Evolutionary conservation across 1,140 invertebrate species (phyloP).

Genomic region (Anoplophora glabripennis): DNA sequence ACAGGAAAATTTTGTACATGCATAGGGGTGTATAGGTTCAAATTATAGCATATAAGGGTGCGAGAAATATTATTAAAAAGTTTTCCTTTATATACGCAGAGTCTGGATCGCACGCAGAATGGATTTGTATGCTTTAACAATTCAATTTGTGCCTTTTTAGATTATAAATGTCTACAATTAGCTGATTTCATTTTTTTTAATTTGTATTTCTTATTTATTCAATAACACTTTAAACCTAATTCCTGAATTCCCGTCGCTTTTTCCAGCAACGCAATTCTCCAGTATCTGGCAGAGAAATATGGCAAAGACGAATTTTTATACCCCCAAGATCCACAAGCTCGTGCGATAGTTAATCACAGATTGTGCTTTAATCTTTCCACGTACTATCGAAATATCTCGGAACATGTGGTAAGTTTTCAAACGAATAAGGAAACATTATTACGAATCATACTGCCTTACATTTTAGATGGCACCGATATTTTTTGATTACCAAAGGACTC

Average conservation of each 20-base stretch:
- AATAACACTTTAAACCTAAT: background rate
- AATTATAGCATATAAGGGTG: no score
- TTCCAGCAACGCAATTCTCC: constrained; percentile 68
- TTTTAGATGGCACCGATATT: constrained; percentile 69
- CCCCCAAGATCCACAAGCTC: constrained; percentile 62
- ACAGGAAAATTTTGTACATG: no score
- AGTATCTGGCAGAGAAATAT: constrained; percentile 74
- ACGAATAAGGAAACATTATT: constrained; percentile 9
- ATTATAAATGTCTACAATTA: no score
- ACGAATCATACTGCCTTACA: constrained; percentile 8
- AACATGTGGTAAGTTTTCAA: constrained; percentile 55
- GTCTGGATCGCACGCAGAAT: no score
- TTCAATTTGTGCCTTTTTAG: no score
- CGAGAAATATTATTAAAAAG: no score
- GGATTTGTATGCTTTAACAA: no score
- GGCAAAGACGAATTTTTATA: constrained; percentile 62
- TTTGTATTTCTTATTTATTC: no score
- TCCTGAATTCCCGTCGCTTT: constrained; percentile 3
- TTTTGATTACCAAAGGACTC: constrained; percentile 66
- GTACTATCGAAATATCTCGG: constrained; percentile 68
- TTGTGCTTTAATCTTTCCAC: constrained; percentile 72
- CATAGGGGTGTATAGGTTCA: no score
- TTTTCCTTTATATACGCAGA: no score
- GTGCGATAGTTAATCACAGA: constrained; percentile 72
- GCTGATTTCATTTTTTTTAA: no score